A percentile compares a stretch with the other conserved stretches of the same genome.
Evolutionary conservation across 2,888 invertebrate genomes (phyloP).

Genomic region (Tenodera sinensis): DNA sequence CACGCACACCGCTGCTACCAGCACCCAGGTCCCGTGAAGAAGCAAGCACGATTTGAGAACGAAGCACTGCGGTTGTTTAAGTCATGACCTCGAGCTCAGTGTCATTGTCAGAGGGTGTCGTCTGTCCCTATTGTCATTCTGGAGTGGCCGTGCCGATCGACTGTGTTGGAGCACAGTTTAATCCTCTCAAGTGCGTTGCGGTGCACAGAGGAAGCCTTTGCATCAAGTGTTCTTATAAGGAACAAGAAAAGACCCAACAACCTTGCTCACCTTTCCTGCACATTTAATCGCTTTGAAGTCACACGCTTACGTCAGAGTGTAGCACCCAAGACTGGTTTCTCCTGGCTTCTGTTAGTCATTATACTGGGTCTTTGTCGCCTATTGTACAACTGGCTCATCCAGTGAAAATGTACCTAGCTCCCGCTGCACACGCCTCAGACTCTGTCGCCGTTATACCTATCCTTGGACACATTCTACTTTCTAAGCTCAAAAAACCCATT

Average conservation of each 20-base stretch:
- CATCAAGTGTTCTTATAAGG: background rate
- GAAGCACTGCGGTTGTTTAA: background rate
- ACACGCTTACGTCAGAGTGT: too few relatives aligned
- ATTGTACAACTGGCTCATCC: too few relatives aligned
- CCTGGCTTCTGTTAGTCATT: too few relatives aligned
- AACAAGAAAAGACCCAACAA: background rate
- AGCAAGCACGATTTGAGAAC: background rate
- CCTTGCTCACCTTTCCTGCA: background rate
- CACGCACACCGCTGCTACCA: too few relatives aligned
- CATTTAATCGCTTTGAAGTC: too few relatives aligned
- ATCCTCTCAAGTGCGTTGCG: background rate
- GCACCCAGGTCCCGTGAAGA: background rate
- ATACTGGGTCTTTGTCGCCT: too few relatives aligned
- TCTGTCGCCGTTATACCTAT: too few relatives aligned
- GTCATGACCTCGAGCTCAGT: background rate
- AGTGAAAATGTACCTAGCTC: too few relatives aligned
- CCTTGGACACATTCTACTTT: too few relatives aligned
- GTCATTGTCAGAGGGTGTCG: background rate
- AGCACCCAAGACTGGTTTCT: too few relatives aligned
- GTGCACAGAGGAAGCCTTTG: background rate
- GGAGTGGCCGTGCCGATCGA: background rate
- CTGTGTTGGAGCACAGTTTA: background rate
- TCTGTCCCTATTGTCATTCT: background rate
- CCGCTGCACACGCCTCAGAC: too few relatives aligned
- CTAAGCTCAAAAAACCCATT: too few relatives aligned